These are phyloP conservation scores for Pungitius pungitius DNA, from an alignment of 2,113 vertebrate species.

Conservation along the genomic window DNA sequence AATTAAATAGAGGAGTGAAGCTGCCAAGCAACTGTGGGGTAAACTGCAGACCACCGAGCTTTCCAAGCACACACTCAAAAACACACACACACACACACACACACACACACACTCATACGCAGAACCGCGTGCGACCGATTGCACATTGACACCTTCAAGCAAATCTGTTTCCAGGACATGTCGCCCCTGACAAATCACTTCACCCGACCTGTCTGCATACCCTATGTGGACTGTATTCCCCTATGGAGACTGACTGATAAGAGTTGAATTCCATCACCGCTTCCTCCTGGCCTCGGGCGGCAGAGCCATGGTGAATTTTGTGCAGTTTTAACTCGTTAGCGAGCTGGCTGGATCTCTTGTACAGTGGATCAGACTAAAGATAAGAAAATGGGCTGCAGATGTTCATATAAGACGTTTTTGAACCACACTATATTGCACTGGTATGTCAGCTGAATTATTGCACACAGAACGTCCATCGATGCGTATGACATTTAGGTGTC, in stretches of 20 bases:
- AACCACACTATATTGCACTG: not conserved
- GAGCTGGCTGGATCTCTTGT: slow-evolving; percentile 29
- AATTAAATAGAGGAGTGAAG: slow-evolving; percentile 71
- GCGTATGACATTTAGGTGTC: not conserved
- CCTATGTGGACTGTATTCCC: slow-evolving; percentile 41
- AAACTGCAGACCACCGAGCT: slow-evolving; percentile 61
- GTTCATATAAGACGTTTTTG: not conserved
- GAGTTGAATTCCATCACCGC: slow-evolving; percentile 62
- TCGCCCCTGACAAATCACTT: slow-evolving; percentile 62
- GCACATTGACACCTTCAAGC: slow-evolving; percentile 54
- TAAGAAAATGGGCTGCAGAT: not conserved
- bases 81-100: not conserved
- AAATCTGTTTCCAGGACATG: slow-evolving; percentile 62
- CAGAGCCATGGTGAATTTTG: slow-evolving; percentile 41
- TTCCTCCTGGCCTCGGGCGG: slow-evolving; percentile 49
- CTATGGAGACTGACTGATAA: slow-evolving; percentile 62
- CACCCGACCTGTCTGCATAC: slow-evolving; percentile 53
- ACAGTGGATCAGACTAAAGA: slow-evolving; percentile 4
- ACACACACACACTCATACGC: not conserved
- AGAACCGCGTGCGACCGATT: slow-evolving; percentile 35
- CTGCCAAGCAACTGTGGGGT: slow-evolving; percentile 68
- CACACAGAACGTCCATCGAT: not conserved
- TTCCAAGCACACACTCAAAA: slow-evolving; percentile 7
- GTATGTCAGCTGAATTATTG: not conserved
- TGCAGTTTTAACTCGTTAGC: slow-evolving; percentile 54